Conservation (phyloP, 2,113 vertebrate genomes). For the Telmatochromis brachygnathus region DNA sequence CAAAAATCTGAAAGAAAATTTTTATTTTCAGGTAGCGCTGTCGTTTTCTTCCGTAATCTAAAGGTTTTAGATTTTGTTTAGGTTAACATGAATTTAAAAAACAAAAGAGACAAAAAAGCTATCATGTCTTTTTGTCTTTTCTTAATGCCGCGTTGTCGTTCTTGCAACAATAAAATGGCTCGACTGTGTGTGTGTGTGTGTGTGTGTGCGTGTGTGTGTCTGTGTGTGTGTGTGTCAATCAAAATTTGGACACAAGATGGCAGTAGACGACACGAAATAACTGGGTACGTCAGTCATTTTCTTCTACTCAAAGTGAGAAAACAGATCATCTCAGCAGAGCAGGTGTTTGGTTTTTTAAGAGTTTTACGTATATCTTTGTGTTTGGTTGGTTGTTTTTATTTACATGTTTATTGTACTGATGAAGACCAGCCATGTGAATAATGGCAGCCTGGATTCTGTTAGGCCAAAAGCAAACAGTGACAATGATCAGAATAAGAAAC, state of each 20-base stretch:
- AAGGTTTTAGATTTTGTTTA: not conserved
- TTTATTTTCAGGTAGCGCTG: not conserved
- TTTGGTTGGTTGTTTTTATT: not conserved
- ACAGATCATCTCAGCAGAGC: not conserved
- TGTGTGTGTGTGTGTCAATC: not conserved
- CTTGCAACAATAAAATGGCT: not conserved
- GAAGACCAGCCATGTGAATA: not conserved
- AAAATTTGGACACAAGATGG: slow-evolving; percentile 22
- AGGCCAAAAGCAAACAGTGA: not conserved
- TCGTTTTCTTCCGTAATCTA: not conserved
- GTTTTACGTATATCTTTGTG: not conserved
- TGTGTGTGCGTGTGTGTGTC: not conserved
- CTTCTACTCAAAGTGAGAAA: not conserved
- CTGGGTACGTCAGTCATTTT: not conserved
- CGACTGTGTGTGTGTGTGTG: not conserved
- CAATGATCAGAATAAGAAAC: not conserved
- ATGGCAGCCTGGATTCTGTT: not conserved
- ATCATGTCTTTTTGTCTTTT: not conserved
- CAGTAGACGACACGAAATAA: slow-evolving; percentile 1
- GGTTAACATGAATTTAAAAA: not conserved
- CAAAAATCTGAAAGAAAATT: not conserved
- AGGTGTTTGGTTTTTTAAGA: not conserved
- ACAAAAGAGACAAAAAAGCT: not conserved
- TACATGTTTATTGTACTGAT: not conserved
- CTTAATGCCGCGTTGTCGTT: not conserved